Base-by-base conservation (phyloP, 1,140 invertebrate genomes). In the Aphelinus atriplicis region DNA sequence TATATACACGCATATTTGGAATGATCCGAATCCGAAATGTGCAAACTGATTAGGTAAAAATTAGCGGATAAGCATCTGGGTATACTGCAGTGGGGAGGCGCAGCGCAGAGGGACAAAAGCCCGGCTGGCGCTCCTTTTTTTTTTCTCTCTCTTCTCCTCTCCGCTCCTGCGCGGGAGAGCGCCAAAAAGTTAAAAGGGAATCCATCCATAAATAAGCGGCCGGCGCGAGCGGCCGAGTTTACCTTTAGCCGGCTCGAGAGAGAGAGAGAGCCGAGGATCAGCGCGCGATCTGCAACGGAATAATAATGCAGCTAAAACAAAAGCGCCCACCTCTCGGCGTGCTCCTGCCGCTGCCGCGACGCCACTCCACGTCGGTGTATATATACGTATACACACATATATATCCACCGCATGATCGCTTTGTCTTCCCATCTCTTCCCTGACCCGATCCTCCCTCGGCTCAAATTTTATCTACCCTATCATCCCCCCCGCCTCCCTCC, bases 281-380 rank as follows among this genome's bases (percentile, higher is more conserved):
- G 78, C 68, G 84, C 80, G 84, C 82, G 80, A 84, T 86, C 84
- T 86, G 81, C 84, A 86, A 86, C 82, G 80, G 84, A 86, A 86
- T 85, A 86, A 84, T 85, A 86, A 86, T 86, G 84, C 84, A 84
- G 83, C 81, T 83, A 81, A 83, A 86, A 86, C 83, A 86, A 85
- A 86, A 85, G 80, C 78, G 76, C 71, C 76, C 77, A 75, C 75
- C 78, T 75, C 74, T 78, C 56, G 66, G 53, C 26, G 58, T 56
- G 77, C 65, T 69, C 60, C 69, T 76, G 73, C 66, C 77, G 71
- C 61, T 53, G 4, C 4, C 51, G 4, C 51, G 51, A 4, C 9
- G 4, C 51, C 51, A 6, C 51, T 9, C 51, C 57, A 50, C 4
- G 9, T 53, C 5, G 7, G 57, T 26, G 26, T 26, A 26, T 26